These are phyloP conservation scores for Molanna angustata DNA, from an alignment of 2,888 invertebrate genomes.

Conservation along the genomic window DNA sequence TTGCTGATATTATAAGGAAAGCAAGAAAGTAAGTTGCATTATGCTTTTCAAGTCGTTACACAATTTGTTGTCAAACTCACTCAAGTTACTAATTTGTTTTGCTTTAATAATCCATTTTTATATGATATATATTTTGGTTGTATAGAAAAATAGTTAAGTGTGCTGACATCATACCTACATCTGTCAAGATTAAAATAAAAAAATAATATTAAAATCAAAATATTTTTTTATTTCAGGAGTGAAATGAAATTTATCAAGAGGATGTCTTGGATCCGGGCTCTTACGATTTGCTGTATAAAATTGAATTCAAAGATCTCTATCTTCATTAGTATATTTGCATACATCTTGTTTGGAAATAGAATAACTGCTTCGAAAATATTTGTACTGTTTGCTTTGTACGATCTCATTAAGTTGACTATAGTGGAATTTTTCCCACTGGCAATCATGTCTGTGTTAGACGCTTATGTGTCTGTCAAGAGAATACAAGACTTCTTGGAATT, in stretches of 20 bases:
- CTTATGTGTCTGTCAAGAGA: constrained; percentile 68
- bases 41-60: too few relatives aligned
- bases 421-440: constrained; percentile 80
- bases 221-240: constrained; percentile 49
- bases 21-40: constrained; percentile 62
- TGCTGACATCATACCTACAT: too few relatives aligned
- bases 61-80: too few relatives aligned
- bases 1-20: constrained; percentile 67
- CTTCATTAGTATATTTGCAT: constrained; percentile 70
- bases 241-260: constrained; percentile 67
- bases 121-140: too few relatives aligned
- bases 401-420: constrained; percentile 72
- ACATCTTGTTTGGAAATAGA: constrained; percentile 60
- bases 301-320: constrained; percentile 78
- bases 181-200: too few relatives aligned
- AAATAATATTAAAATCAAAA: too few relatives aligned
- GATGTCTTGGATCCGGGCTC: constrained; percentile 65
- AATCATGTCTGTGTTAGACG: constrained; percentile 74
- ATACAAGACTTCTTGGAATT: constrained; percentile 63
- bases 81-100: not conserved
- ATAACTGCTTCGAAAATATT: constrained; percentile 76
- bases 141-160: too few relatives aligned
- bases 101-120: too few relatives aligned
- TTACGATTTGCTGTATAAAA: constrained; percentile 68
- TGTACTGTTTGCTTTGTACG: constrained; percentile 77